These are phyloP conservation scores for Gambusia yucatana DNA, from an alignment of 2,797 vertebrate species.

Conservation along the genomic window DNA sequence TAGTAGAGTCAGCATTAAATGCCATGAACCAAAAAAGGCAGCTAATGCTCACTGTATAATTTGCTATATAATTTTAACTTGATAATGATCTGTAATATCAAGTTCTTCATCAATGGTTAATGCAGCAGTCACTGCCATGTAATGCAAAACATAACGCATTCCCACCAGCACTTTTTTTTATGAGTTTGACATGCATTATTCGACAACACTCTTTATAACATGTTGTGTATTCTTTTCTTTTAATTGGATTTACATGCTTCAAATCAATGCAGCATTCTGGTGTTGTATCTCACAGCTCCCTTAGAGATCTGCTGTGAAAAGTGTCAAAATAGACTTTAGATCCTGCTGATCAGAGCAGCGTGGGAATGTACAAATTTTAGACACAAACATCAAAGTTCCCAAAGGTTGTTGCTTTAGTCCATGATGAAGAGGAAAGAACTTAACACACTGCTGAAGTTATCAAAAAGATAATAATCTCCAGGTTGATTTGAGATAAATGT, in stretches of 20 bases:
- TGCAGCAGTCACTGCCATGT: not conserved
- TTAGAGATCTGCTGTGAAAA: slow-evolving; percentile 1
- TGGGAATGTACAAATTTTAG: slow-evolving; percentile 3
- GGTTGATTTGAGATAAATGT: not conserved
- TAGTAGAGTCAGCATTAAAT: not conserved
- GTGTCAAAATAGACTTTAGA: slow-evolving; percentile 14
- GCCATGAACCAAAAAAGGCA: not conserved
- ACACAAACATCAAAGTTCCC: slow-evolving; percentile 3
- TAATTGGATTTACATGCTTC: not conserved
- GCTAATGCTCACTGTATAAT: not conserved
- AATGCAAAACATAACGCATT: not conserved
- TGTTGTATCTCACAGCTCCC: not conserved
- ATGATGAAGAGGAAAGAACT: not conserved
- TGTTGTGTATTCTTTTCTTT: not conserved
- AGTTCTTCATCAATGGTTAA: not conserved
- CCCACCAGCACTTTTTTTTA: not conserved
- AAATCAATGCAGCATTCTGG: not conserved
- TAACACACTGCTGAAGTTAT: not conserved
- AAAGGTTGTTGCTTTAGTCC: not conserved
- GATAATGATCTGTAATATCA: not conserved
- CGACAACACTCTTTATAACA: not conserved
- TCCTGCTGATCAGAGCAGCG: slow-evolving; percentile 7
- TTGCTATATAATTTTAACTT: not conserved
- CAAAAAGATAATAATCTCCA: not conserved
- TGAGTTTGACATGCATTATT: not conserved